A percentile compares a stretch with the other conserved stretches of the same genome.
These are phyloP conservation scores for Parnassius glacialis DNA, from an alignment of 2,888 invertebrate genomes.

Conservation along the genomic window DNA sequence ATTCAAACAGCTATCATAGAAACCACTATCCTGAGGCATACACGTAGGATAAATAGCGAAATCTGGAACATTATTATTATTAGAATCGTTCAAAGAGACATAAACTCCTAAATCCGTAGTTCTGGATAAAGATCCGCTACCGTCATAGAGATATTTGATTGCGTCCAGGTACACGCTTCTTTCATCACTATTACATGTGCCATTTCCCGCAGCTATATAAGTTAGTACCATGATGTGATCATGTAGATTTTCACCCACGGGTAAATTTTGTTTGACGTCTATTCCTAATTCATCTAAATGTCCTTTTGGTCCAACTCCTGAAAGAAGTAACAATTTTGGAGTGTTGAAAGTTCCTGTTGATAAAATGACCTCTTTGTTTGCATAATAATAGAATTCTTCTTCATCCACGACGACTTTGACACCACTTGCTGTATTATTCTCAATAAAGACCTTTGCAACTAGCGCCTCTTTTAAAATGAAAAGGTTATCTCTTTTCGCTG, in stretches of 20 bases:
- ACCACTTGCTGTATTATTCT: slow-evolving; percentile 48
- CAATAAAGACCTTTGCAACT: slow-evolving; percentile 52
- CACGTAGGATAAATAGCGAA: slow-evolving; percentile 64
- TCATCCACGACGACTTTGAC: slow-evolving; percentile 41
- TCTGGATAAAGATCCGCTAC: slow-evolving; percentile 46
- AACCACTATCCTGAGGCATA: slow-evolving; percentile 37
- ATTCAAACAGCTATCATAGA: slow-evolving; percentile 43
- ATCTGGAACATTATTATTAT: slow-evolving; percentile 47
- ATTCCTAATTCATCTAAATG: slow-evolving; percentile 48
- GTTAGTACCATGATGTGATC: slow-evolving; percentile 61
- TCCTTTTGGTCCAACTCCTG: slow-evolving; percentile 59
- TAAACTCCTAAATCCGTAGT: slow-evolving; percentile 57
- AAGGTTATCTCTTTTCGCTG: slow-evolving; percentile 41
- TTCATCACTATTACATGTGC: slow-evolving; percentile 46
- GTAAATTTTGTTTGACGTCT: slow-evolving; percentile 48
- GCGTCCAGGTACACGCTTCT: slow-evolving; percentile 43
- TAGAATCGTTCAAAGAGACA: slow-evolving; percentile 38
- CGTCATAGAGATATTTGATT: slow-evolving; percentile 55
- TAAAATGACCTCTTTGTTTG: slow-evolving; percentile 55
- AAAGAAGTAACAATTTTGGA: slow-evolving; percentile 58
- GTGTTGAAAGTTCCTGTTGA: slow-evolving; percentile 65
- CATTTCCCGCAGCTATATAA: slow-evolving; percentile 50
- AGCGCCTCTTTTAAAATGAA: slow-evolving; percentile 50
- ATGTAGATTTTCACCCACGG: slow-evolving; percentile 63
- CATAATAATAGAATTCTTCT: slow-evolving; percentile 42